Percentiles rank a stretch among this genome's conserved stretches.
These are phyloP conservation scores for Galaxea fascicularis DNA, from an alignment of 92 coral and sea anemone genomes.

Conservation along the genomic window DNA sequence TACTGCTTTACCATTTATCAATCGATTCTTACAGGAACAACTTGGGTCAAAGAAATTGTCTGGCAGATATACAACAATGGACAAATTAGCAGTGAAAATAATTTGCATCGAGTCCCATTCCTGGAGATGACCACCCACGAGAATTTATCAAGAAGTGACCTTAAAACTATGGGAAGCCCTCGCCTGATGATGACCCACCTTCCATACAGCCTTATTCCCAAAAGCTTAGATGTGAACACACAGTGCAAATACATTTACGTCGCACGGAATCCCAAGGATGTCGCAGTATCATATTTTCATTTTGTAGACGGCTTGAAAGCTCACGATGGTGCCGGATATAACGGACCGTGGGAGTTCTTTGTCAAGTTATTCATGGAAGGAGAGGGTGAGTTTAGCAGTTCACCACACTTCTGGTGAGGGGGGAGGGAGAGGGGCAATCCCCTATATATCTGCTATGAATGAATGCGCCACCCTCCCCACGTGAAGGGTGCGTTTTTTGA, in stretches of 20 bases:
- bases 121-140: neutral
- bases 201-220: neutral
- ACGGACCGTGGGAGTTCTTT: no score
- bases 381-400: no score
- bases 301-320: neutral
- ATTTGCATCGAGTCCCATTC: neutral
- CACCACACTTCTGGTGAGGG: no score
- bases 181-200: conserved; percentile 4
- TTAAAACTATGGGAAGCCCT: neutral
- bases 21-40: neutral
- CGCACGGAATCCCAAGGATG: conserved; percentile 4
- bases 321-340: no score
- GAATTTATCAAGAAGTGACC: neutral
- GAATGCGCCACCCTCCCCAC: no score
- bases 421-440: no score
- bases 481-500: no score
- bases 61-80: conserved; percentile 1
- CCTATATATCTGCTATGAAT: no score
- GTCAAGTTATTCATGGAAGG: no score
- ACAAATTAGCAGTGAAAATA: neutral
- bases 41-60: conserved; percentile 4
- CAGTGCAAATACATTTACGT: conserved; percentile 15
- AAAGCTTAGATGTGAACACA: neutral
- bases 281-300: neutral
- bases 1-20: neutral